Evolutionary conservation across 2,888 invertebrate species (phyloP).

Genomic region (Pemphredon lugubris): DNA sequence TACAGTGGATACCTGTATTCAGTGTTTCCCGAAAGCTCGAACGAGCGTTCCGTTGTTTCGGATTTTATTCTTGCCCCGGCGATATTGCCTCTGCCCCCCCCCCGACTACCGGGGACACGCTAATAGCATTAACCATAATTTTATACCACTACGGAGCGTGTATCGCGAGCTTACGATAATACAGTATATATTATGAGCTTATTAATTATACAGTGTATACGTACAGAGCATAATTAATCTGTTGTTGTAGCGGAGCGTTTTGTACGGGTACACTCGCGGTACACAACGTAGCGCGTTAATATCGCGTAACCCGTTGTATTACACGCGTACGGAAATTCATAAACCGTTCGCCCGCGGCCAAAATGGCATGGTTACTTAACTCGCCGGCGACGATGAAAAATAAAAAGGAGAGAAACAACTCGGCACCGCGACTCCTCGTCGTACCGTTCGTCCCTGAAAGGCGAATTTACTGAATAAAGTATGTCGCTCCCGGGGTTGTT

Average conservation of each 20-base stretch:
- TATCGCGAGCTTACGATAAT: slow-evolving; percentile 29
- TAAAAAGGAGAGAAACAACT: background rate
- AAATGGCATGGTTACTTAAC: too few species aligned
- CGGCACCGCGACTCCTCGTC: slow-evolving; percentile 1
- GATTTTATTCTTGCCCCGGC: too few species aligned
- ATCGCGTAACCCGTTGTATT: slow-evolving; percentile 1
- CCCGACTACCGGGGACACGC: background rate
- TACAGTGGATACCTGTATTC: too few species aligned
- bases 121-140: background rate
- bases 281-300: slow-evolving; percentile 2
- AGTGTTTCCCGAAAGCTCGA: too few species aligned
- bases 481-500: slow-evolving; percentile 1
- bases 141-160: background rate
- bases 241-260: slow-evolving; percentile 20
- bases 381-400: too few species aligned
- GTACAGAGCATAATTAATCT: slow-evolving; percentile 37
- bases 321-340: background rate
- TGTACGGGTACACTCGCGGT: background rate
- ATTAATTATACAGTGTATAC: slow-evolving; percentile 43
- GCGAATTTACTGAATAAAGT: slow-evolving; percentile 20
- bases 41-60: too few species aligned
- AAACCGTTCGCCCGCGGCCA: too few species aligned
- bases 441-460: too few species aligned
- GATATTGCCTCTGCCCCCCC: too few species aligned
- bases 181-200: slow-evolving; percentile 21